phyloP scores from a whole-genome alignment of 2,888 invertebrate species.

The Seira sanloemensis region DNA sequence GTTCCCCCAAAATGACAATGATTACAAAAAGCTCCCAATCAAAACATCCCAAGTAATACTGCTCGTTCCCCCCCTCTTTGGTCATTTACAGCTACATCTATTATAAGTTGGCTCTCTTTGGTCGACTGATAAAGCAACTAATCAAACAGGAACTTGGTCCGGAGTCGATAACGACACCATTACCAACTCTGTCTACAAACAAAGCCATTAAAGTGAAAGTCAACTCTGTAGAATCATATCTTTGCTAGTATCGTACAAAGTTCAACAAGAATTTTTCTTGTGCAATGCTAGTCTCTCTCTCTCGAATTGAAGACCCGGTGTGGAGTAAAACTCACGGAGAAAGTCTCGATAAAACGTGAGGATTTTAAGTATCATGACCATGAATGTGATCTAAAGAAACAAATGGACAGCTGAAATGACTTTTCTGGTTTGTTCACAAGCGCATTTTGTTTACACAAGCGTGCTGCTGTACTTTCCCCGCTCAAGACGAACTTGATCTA shows the following conservation, averaged over 20 bases:
- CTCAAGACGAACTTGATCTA: neutral
- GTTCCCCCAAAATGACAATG: too few species aligned
- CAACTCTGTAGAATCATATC: neutral
- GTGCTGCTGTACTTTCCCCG: neutral
- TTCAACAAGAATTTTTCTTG: neutral
- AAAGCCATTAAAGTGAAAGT: conserved; percentile 6
- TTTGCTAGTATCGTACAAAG: neutral
- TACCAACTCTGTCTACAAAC: neutral
- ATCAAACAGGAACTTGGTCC: conserved; percentile 14
- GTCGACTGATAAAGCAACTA: conserved; percentile 4
- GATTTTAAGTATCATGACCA: neutral
- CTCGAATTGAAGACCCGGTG: neutral
- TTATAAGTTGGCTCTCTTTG: neutral
- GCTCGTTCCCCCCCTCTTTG: too few species aligned
- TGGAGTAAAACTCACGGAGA: neutral
- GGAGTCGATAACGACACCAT: conserved; percentile 10
- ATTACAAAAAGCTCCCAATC: too few species aligned
- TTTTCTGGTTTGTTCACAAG: neutral
- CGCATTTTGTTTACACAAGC: neutral
- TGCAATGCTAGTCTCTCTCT: too few species aligned
- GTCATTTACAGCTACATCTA: conserved; percentile 12
- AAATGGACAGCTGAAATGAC: neutral
- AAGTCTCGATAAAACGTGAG: neutral
- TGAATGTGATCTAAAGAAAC: neutral
- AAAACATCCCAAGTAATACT: too few species aligned